These are phyloP conservation scores for Rattus rattus DNA, from an alignment of 2,113 vertebrate genomes.

Conservation along the genomic window DNA sequence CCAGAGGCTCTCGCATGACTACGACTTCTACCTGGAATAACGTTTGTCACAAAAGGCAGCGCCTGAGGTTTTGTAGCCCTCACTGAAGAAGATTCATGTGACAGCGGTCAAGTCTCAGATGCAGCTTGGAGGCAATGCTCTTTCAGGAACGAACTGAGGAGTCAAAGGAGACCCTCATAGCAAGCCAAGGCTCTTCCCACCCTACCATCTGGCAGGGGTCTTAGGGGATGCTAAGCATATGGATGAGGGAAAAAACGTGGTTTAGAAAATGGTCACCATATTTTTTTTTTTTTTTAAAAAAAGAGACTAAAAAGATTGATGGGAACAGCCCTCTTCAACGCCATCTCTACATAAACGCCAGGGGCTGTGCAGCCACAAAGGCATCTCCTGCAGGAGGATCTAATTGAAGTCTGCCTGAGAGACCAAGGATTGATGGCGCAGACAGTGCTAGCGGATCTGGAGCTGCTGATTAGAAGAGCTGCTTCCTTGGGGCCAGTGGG, in stretches of 20 bases:
- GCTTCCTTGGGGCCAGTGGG: no score
- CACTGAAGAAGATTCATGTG: no score
- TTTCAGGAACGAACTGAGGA: no score
- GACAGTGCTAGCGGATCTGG: no score
- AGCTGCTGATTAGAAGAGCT: no score
- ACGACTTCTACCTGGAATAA: background rate
- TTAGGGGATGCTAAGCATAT: background rate
- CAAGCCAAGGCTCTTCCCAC: background rate
- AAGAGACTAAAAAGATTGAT: background rate
- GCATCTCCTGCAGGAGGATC: no score
- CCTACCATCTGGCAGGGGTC: background rate
- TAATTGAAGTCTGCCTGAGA: no score
- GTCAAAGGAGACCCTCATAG: rapidly evolving
- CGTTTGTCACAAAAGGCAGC: background rate
- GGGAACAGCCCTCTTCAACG: background rate
- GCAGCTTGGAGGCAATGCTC: rapidly evolving
- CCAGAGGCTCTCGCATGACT: background rate
- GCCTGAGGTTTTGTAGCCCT: background rate
- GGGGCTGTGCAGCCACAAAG: no score
- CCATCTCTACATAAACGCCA: no score
- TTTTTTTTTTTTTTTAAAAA: background rate
- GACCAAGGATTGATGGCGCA: no score
- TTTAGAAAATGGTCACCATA: background rate
- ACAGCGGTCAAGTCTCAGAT: background rate
- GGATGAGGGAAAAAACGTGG: background rate